phyloP scores from a whole-genome alignment of 2,113 vertebrate genomes.

The Pica pica region DNA sequence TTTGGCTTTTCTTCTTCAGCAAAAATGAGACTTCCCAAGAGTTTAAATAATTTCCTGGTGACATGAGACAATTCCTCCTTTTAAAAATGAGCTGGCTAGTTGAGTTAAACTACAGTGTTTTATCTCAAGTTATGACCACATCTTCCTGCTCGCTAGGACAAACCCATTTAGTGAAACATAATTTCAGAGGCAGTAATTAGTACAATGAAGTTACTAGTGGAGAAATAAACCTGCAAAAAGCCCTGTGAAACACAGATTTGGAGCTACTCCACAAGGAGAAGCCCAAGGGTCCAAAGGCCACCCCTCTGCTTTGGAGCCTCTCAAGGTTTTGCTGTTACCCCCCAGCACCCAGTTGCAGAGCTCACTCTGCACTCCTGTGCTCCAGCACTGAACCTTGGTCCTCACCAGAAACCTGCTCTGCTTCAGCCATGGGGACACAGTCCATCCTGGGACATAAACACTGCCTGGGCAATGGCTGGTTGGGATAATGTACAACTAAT shows the following conservation, averaged over 20 bases:
- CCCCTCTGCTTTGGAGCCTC: not conserved
- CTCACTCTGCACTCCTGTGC: not conserved
- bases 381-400: not conserved
- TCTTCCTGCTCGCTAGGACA: not conserved
- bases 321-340: not conserved
- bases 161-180: not conserved
- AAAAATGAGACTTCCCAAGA: not conserved
- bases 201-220: not conserved
- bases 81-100: not conserved
- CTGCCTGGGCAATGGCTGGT: not conserved
- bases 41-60: not conserved
- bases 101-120: not conserved
- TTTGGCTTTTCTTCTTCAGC: not conserved
- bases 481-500: not conserved
- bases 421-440: accelerated
- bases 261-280: not conserved
- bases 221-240: too few relatives aligned
- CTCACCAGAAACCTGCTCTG: not conserved
- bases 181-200: not conserved
- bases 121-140: not conserved
- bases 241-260: not conserved
- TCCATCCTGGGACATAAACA: not conserved
- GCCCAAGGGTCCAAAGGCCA: not conserved
- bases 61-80: not conserved
- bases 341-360: not conserved